phyloP scores from a whole-genome alignment of 2,113 vertebrate species.

The Erythrocercus mccallii region DNA sequence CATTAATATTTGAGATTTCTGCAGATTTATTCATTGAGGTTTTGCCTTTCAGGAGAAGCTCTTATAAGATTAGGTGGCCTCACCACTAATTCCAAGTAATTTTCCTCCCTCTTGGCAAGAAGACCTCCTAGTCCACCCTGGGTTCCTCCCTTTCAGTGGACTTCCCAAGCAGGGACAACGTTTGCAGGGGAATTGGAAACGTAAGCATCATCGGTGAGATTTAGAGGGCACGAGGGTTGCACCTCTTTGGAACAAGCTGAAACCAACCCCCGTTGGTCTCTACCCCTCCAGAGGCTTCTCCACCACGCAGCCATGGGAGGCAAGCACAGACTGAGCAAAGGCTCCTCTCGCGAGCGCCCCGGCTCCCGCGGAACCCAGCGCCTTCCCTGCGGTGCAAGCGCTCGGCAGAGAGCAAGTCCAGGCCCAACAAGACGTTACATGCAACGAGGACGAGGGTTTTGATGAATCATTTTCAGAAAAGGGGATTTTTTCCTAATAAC shows the following conservation, averaged over 20 bases:
- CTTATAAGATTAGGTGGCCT: neutral
- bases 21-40: neutral
- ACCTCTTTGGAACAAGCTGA: neutral
- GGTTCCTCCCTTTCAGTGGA: neutral
- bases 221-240: neutral
- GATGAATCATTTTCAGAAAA: constrained; percentile 26
- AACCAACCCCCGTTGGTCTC: neutral
- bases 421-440: neutral
- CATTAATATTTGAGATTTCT: neutral
- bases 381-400: neutral
- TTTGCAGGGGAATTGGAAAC: neutral
- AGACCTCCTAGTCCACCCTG: fast-evolving
- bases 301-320: neutral
- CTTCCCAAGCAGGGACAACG: neutral
- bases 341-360: neutral
- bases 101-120: neutral
- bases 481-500: neutral
- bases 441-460: neutral
- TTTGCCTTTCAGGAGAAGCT: neutral
- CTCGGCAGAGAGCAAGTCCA: neutral
- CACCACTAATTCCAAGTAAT: neutral
- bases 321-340: constrained; percentile 38
- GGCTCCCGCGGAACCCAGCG: neutral
- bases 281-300: neutral
- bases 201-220: fast-evolving